These are phyloP conservation scores for Willowsia nigromaculata DNA, from an alignment of 2,888 invertebrate species.

Conservation along the genomic window DNA sequence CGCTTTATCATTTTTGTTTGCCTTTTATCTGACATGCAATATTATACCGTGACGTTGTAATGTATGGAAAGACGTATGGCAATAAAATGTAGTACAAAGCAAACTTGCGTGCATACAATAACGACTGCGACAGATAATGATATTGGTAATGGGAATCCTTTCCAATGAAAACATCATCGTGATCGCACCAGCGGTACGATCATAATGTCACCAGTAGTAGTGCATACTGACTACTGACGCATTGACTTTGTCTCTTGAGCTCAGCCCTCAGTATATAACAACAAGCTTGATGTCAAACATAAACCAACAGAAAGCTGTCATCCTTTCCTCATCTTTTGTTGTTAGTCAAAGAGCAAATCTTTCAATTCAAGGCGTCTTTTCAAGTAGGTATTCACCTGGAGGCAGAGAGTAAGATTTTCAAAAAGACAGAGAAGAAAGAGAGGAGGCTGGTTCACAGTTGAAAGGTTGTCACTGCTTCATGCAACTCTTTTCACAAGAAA, in stretches of 20 bases:
- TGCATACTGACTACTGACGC: too few relatives aligned
- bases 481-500: neutral
- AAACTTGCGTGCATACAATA: conserved; percentile 7
- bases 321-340: conserved; percentile 43
- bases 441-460: neutral
- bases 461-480: neutral
- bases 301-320: conserved; percentile 62
- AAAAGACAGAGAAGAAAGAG: neutral
- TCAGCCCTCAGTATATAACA: neutral
- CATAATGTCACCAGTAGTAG: neutral
- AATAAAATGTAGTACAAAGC: conserved; percentile 20
- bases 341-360: conserved; percentile 32
- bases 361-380: conserved; percentile 1
- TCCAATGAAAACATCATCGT: conserved; percentile 51
- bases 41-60: neutral
- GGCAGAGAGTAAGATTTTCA: neutral
- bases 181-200: conserved; percentile 4
- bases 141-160: conserved; percentile 41
- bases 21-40: conserved; percentile 45
- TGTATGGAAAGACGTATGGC: neutral
- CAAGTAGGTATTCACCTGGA: conserved; percentile 1
- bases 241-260: conserved; percentile 20
- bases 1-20: conserved; percentile 49
- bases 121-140: neutral
- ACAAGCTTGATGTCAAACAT: conserved; percentile 6